Evolutionary conservation across 2,888 invertebrate species (phyloP).

Genomic region (Disparrhopalites patrizii): DNA sequence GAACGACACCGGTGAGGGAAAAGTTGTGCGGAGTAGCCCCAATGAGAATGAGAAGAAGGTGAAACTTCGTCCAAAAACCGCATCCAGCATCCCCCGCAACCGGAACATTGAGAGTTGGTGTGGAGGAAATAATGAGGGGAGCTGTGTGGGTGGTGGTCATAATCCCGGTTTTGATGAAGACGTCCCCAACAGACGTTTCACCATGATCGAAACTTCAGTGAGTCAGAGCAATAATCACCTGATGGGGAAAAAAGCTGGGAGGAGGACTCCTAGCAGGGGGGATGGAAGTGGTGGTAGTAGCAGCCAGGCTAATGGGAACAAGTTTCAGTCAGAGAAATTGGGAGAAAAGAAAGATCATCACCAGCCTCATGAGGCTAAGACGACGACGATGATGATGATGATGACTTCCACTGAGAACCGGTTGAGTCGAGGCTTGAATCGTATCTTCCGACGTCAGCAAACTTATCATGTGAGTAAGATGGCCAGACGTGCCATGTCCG

Average conservation of each 20-base stretch:
- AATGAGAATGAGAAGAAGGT: too few species aligned
- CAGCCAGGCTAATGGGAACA: too few species aligned
- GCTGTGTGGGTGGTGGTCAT: background rate
- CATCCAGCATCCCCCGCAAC: background rate
- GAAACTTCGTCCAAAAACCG: slow-evolving; percentile 13
- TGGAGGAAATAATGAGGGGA: background rate
- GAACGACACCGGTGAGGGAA: too few species aligned
- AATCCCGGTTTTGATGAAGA: background rate
- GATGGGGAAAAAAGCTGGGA: background rate
- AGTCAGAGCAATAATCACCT: background rate
- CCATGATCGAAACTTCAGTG: slow-evolving; percentile 7
- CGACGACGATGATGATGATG: background rate
- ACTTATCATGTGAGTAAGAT: slow-evolving; percentile 32
- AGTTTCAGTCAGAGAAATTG: background rate
- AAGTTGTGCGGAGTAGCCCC: too few species aligned
- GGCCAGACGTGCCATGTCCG: slow-evolving; percentile 16
- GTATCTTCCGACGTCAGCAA: slow-evolving; percentile 35
- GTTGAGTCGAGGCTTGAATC: slow-evolving; percentile 36
- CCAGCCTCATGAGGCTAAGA: background rate
- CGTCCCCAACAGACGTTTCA: slow-evolving; percentile 14
- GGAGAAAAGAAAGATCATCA: background rate
- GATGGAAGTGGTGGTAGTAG: too few species aligned
- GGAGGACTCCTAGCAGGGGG: background rate
- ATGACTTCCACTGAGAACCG: slow-evolving; percentile 20
- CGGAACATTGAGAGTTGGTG: too few species aligned